These are phyloP conservation scores for Coremacera marginata DNA, from an alignment of 2,888 invertebrate genomes.

Conservation along the genomic window DNA sequence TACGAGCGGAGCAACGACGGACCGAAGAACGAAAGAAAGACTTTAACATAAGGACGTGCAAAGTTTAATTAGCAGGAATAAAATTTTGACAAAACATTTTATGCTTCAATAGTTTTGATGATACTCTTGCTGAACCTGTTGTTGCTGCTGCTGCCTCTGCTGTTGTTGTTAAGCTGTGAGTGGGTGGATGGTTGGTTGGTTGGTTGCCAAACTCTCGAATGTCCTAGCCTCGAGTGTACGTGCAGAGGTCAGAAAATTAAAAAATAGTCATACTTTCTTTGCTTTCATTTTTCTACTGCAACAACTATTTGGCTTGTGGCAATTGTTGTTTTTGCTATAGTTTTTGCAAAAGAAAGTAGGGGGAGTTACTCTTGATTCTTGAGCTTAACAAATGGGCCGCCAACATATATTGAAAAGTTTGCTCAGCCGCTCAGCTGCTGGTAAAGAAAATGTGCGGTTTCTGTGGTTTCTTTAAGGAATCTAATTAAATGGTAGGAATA, in stretches of 20 bases:
- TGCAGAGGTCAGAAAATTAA: not conserved
- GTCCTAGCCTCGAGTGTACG: not conserved
- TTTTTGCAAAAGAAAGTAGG: not conserved
- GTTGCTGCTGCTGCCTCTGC: not conserved
- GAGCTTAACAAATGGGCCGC: not conserved
- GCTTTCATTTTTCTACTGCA: not conserved
- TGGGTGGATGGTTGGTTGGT: too few relatives aligned
- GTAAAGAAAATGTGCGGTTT: slow-evolving; percentile 62
- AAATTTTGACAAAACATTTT: too few relatives aligned
- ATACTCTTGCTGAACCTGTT: too few relatives aligned
- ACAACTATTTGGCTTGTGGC: slow-evolving; percentile 2
- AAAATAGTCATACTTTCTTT: slow-evolving; percentile 10
- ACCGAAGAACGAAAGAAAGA: too few relatives aligned
- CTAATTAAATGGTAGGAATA: slow-evolving; percentile 59
- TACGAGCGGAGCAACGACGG: too few relatives aligned
- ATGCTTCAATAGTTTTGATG: too few relatives aligned
- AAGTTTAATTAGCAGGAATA: too few relatives aligned
- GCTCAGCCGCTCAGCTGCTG: slow-evolving; percentile 30
- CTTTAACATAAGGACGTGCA: too few relatives aligned
- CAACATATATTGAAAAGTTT: slow-evolving; percentile 31
- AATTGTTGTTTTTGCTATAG: slow-evolving; percentile 8
- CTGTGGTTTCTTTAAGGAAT: slow-evolving; percentile 60
- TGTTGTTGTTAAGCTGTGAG: not conserved
- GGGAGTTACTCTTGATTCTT: not conserved
- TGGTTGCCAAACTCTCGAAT: too few relatives aligned